Percentiles rank a stretch among this genome's conserved stretches.
phyloP scores from a whole-genome alignment of 2,113 vertebrate species.

The Mustelus asterias region DNA sequence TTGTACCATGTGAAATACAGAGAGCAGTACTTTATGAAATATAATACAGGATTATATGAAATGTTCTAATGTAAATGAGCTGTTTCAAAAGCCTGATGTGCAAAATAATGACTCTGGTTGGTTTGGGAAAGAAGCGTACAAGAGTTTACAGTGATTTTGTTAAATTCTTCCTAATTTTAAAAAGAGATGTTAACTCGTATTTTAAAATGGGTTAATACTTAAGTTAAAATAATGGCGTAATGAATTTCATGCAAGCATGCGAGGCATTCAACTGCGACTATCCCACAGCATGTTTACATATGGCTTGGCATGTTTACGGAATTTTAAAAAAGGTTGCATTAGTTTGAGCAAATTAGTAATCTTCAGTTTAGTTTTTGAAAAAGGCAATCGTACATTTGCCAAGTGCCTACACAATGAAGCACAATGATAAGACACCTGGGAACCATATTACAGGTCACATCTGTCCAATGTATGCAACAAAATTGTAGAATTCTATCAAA shows the following conservation, averaged over 20 bases:
- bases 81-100: no score
- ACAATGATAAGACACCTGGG: not conserved
- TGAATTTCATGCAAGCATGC: not conserved
- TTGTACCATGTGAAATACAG: no score
- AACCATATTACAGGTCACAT: not conserved
- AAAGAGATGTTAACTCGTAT: not conserved
- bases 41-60: not conserved
- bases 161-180: not conserved
- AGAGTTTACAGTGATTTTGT: not conserved
- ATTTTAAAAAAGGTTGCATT: not conserved
- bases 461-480: not conserved
- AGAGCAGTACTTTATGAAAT: no score
- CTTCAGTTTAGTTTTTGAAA: not conserved
- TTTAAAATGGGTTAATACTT: not conserved
- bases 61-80: not conserved
- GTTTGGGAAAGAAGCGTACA: no score
- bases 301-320: no score
- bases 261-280: not conserved
- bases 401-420: not conserved
- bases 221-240: not conserved
- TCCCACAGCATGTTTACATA: not conserved
- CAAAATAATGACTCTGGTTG: not conserved
- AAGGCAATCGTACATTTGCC: not conserved
- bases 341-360: not conserved
- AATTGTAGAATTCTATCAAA: not conserved